Evolutionary conservation across 2,888 invertebrate species (phyloP).

Genomic region (Ashinkailepas kermadecensis): DNA sequence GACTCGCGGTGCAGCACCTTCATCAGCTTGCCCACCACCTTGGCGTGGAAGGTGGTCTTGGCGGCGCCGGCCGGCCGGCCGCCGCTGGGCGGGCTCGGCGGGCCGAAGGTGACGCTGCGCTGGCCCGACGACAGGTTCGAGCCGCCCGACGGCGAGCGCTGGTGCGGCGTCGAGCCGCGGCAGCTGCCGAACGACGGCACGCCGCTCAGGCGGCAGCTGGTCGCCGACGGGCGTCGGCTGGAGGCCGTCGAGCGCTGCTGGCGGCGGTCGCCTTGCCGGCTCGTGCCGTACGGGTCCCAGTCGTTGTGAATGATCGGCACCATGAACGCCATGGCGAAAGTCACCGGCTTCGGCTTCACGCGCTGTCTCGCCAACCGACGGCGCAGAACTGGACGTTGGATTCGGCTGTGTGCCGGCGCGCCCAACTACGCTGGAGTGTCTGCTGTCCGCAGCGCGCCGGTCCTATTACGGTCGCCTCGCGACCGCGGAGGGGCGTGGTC

Average conservation of each 20-base stretch:
- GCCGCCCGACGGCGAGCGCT: not conserved
- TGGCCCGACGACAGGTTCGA: not conserved
- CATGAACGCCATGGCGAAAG: not conserved
- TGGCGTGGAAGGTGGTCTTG: not conserved
- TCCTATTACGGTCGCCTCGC: not conserved
- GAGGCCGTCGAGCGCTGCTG: not conserved
- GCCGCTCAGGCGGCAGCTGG: too few species aligned
- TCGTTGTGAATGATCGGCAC: not conserved
- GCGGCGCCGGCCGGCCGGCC: too few species aligned
- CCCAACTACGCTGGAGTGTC: too few species aligned
- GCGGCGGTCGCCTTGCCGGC: not conserved
- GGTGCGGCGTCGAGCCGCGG: not conserved
- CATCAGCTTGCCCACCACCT: slow-evolving; percentile 10
- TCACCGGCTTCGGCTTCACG: not conserved
- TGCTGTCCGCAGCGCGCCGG: not conserved
- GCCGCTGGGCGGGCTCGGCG: not conserved
- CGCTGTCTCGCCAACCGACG: not conserved
- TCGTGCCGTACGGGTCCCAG: slow-evolving; percentile 6
- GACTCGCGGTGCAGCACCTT: not conserved
- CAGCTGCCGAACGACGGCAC: not conserved
- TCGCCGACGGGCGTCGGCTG: too few species aligned
- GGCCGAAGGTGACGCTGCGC: slow-evolving; percentile 11
- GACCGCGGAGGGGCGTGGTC: not conserved
- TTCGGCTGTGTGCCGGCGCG: not conserved
- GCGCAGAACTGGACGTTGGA: not conserved